Conservation (phyloP, 2,888 invertebrate genomes). For the Agrochola lota region DNA sequence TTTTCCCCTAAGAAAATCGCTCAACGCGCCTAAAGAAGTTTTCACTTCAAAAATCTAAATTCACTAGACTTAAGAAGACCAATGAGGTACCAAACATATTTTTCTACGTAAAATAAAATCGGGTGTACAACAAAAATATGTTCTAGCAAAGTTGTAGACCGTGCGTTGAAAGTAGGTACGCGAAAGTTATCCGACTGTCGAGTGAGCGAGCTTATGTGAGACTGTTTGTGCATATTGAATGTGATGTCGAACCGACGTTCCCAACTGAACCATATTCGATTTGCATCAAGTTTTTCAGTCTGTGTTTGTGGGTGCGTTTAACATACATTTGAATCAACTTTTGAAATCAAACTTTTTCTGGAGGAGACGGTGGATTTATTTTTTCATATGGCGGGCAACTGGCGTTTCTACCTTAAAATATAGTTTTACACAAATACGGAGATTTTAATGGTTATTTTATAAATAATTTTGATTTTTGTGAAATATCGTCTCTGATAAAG, state of each 20-base stretch:
- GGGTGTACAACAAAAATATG: neutral
- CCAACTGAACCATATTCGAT: conserved; percentile 33
- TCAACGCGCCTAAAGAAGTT: neutral
- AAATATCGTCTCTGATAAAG: neutral
- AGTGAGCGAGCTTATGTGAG: conserved; percentile 29
- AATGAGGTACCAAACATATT: neutral
- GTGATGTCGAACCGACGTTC: conserved; percentile 6
- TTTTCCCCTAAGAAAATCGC: neutral
- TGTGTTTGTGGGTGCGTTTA: conserved; percentile 17
- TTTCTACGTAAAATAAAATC: conserved; percentile 22
- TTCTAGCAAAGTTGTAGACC: conserved; percentile 8
- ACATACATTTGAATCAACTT: conserved; percentile 36
- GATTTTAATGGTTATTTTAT: neutral
- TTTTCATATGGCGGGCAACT: neutral
- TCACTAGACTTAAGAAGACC: neutral
- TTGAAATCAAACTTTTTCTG: too few relatives aligned
- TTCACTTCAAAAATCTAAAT: neutral
- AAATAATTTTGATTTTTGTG: neutral
- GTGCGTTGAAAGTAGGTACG: neutral
- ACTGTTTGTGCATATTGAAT: conserved; percentile 52
- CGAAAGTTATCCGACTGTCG: conserved; percentile 26
- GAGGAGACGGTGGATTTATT: neutral
- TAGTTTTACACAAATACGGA: neutral
- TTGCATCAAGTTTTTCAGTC: conserved; percentile 35
- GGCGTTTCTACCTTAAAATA: too few relatives aligned